Percentiles rank a stretch among this genome's conserved stretches.
phyloP scores from a whole-genome alignment of 2,113 vertebrate species.

The Oryzias javanicus region DNA sequence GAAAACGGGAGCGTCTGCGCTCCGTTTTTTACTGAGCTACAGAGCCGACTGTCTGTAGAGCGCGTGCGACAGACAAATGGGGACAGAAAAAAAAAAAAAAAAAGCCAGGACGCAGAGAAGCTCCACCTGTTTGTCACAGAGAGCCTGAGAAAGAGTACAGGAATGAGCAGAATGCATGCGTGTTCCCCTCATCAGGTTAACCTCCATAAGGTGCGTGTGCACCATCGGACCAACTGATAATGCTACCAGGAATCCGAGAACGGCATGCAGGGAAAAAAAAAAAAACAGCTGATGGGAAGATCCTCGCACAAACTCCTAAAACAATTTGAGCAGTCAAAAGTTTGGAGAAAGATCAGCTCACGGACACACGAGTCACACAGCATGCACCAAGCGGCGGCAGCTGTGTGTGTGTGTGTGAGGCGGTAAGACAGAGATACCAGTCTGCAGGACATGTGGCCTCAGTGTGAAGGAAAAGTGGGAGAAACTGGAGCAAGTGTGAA shows the following conservation, averaged over 20 bases:
- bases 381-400: background rate
- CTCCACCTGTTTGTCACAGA: slow-evolving; percentile 76
- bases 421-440: slow-evolving; percentile 23
- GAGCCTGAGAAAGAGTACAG: slow-evolving; percentile 77
- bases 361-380: slow-evolving; percentile 10
- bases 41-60: slow-evolving; percentile 4
- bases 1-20: background rate
- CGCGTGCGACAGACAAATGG: slow-evolving; percentile 36
- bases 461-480: slow-evolving; percentile 66
- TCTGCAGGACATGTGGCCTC: slow-evolving; percentile 24
- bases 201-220: no score
- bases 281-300: slow-evolving; percentile 62
- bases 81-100: slow-evolving; percentile 31
- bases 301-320: slow-evolving; percentile 36
- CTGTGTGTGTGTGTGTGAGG: slow-evolving; percentile 14
- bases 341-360: slow-evolving; percentile 9
- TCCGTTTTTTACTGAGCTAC: background rate
- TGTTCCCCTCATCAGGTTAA: slow-evolving; percentile 30
- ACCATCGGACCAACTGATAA: slow-evolving; percentile 48
- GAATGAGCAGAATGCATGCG: slow-evolving; percentile 71
- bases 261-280: slow-evolving; percentile 49
- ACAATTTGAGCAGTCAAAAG: slow-evolving; percentile 39
- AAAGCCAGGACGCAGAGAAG: slow-evolving; percentile 27
- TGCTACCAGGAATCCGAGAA: slow-evolving; percentile 46
- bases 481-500: slow-evolving; percentile 75